Conservation (phyloP, 1,140 invertebrate species). For the Amyelois transitella region DNA sequence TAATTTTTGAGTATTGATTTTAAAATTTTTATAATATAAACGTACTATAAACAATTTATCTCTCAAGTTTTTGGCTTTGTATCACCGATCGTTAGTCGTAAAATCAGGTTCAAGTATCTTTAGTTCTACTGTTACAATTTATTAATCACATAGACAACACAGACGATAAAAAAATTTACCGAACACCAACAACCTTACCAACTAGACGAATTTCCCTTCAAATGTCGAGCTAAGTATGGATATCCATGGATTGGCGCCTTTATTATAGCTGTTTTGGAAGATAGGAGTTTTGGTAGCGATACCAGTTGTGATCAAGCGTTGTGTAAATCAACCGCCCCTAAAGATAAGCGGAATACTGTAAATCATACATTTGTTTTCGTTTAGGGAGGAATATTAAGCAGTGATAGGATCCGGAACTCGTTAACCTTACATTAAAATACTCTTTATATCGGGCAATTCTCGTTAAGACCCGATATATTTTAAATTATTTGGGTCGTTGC, state of each 20-base stretch:
- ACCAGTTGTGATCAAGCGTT: constrained; percentile 27
- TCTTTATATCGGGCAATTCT: neutral
- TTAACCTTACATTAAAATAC: constrained; percentile 12
- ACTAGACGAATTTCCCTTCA: too few relatives aligned
- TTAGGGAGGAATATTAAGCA: constrained; percentile 37
- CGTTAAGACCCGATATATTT: neutral
- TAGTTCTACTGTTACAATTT: too few relatives aligned
- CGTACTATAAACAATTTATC: too few relatives aligned
- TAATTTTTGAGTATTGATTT: too few relatives aligned
- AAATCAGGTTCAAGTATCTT: too few relatives aligned
- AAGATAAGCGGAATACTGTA: constrained; percentile 58
- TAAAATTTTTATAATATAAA: too few relatives aligned
- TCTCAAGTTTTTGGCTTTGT: too few relatives aligned
- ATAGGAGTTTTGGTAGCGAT: constrained; percentile 35
- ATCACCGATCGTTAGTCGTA: too few relatives aligned
- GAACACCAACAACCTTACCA: too few relatives aligned
- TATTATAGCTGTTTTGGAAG: constrained; percentile 18
- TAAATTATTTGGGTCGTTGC: neutral
- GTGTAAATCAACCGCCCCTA: constrained; percentile 65
- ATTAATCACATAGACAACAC: too few relatives aligned
- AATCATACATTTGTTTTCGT: constrained; percentile 65
- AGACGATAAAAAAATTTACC: too few relatives aligned
- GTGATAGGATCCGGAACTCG: constrained; percentile 21
- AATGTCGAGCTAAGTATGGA: neutral
- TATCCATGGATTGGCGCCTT: neutral